Evolutionary conservation across 2,888 invertebrate species (phyloP), one percentile per base, ranked within the genome.

Genomic region (Xanthostigma xanthostigma): DNA sequence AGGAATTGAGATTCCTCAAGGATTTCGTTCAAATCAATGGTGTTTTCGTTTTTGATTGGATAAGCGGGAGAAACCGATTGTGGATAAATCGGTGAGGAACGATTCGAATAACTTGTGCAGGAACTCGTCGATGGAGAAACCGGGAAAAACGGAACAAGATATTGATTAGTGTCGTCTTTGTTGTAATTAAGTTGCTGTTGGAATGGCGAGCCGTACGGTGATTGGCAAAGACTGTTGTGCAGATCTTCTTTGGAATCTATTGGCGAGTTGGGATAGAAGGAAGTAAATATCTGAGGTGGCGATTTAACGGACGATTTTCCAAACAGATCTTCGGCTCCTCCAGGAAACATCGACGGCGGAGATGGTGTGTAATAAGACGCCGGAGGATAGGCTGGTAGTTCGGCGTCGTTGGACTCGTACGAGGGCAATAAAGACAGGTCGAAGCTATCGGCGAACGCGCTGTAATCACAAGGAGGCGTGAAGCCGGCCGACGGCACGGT

Each of bases 401-500:
- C 74, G 56, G 71, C 67, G 64, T 75, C 74, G 46, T 46, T 46
- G 27, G 36, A 34, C 2, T 42, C 43, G 27, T 61, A 64, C 37
- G 75, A 74, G 56, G 84, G 82, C 60, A 88, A 74, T 48, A 89
- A 73, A 14, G 85, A 84, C 55, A 83, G 64, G 64, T 83, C 82
- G 64, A 83, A 82, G 56, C 74, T 76, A 58, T 81, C 79, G 45
- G 81, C 78, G 58, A 72, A 72, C 53, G 62, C 67, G 55, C 69
- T 72, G 66, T 76, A 77, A 62, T 77, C 77, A 64, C 81, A 82
- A 55, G 82, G 79, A 58, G 83, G 81, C 67, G 81, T 83, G 64
- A 78, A 81, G 66, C 82, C 83, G 60, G 81, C 81, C 59, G 81
- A 76, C 50, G 85, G 85, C 60, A 85, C 85, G 61, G 80, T 84